Percentiles rank a stretch among this genome's conserved stretches.
These are phyloP conservation scores for Cotesia chilonis DNA, from an alignment of 1,140 invertebrate species.

Conservation along the genomic window DNA sequence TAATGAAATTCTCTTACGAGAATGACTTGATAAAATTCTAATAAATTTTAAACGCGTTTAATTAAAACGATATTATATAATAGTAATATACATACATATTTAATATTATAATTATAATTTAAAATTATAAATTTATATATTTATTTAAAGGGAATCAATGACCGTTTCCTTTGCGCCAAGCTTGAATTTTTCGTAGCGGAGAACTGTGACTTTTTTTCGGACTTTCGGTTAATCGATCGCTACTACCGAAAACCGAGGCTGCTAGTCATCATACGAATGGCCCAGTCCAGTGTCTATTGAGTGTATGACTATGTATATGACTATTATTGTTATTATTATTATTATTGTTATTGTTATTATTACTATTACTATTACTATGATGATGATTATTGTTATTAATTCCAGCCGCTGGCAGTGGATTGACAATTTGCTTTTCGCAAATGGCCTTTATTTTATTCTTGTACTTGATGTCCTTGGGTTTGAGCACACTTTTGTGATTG, in stretches of 20 bases:
- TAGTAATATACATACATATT: too few species aligned
- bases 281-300: conserved; percentile 64
- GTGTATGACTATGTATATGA: conserved; percentile 42
- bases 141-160: conserved; percentile 21
- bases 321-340: too few species aligned
- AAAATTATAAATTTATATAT: neutral
- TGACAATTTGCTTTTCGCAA: conserved; percentile 58
- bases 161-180: conserved; percentile 21
- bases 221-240: conserved; percentile 26
- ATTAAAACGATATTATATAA: neutral
- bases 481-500: conserved; percentile 79
- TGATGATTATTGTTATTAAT: neutral
- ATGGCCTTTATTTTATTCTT: conserved; percentile 62
- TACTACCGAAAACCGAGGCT: conserved; percentile 36
- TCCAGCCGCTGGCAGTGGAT: conserved; percentile 33
- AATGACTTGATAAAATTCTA: conserved; percentile 11
- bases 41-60: neutral
- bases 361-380: too few species aligned
- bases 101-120: too few species aligned
- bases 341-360: too few species aligned
- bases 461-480: conserved; percentile 80
- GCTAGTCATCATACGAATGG: conserved; percentile 64
- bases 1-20: neutral
- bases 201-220: conserved; percentile 20
- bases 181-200: conserved; percentile 5